Percentiles rank a stretch among this genome's conserved stretches.
Evolutionary conservation across 1,140 invertebrate genomes (phyloP).

Genomic region (Drosophila nasuta): DNA sequence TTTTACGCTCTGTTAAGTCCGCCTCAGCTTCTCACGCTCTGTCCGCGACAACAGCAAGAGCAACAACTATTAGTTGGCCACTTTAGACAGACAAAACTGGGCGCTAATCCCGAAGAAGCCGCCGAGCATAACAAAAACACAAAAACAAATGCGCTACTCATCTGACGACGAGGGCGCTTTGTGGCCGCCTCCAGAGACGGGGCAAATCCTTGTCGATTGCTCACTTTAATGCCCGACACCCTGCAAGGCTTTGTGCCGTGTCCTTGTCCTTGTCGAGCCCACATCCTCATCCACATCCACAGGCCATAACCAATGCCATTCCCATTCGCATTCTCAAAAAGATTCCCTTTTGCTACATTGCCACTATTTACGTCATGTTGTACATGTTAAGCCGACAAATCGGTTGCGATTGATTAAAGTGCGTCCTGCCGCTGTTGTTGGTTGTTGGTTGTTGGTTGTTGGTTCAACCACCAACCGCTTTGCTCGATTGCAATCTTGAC

Average conservation of each 20-base stretch:
- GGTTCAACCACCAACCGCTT: slow-evolving; percentile 20
- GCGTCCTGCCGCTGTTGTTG: slow-evolving; percentile 29
- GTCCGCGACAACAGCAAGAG: slow-evolving; percentile 54
- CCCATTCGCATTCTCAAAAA: not conserved
- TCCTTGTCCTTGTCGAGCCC: slow-evolving; percentile 1
- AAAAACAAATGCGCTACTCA: not conserved
- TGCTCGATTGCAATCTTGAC: slow-evolving; percentile 72
- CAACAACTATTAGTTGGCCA: slow-evolving; percentile 73
- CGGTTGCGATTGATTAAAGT: slow-evolving; percentile 85
- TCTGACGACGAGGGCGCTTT: not conserved
- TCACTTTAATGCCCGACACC: slow-evolving; percentile 76
- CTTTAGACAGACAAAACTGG: slow-evolving; percentile 69
- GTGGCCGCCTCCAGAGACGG: slow-evolving; percentile 40
- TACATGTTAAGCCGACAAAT: slow-evolving; percentile 85
- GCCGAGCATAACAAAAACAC: slow-evolving; percentile 29
- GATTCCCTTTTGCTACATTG: not conserved
- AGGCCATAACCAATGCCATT: slow-evolving; percentile 6
- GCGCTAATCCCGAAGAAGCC: slow-evolving; percentile 62
- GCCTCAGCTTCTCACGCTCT: slow-evolving; percentile 64
- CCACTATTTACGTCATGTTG: slow-evolving; percentile 79
- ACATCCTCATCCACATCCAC: not conserved
- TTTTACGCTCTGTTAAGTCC: not conserved
- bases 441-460: not conserved
- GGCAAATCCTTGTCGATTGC: slow-evolving; percentile 77
- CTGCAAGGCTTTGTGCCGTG: slow-evolving; percentile 38